phyloP scores from a whole-genome alignment of 2,888 invertebrate genomes.

The Sabellastarte sp. region DNA sequence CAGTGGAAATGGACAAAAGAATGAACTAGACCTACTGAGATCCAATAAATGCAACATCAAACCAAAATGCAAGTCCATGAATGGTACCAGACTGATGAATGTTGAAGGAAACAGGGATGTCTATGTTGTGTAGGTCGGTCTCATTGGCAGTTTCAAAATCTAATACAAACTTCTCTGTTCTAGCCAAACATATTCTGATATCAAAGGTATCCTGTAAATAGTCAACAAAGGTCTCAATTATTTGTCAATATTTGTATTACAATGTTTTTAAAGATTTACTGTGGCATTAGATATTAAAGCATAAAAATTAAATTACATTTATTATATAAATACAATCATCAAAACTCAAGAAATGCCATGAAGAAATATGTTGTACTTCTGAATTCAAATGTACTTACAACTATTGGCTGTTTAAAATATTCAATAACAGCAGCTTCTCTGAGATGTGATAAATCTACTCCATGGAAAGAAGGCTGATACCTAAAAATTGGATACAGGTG shows the following conservation, averaged over 20 bases:
- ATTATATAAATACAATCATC: too few relatives aligned
- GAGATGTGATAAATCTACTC: slow-evolving; percentile 89
- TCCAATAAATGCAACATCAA: slow-evolving; percentile 95
- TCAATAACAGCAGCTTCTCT: slow-evolving; percentile 92
- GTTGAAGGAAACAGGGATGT: slow-evolving; percentile 91
- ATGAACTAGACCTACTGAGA: slow-evolving; percentile 59
- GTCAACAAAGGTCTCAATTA: too few relatives aligned
- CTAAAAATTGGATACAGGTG: too few relatives aligned
- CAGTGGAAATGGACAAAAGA: too few relatives aligned
- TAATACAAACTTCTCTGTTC: slow-evolving; percentile 87
- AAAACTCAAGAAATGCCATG: too few relatives aligned
- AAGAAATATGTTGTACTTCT: too few relatives aligned
- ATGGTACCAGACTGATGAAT: slow-evolving; percentile 89
- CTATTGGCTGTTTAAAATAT: slow-evolving; percentile 96
- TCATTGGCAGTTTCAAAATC: slow-evolving; percentile 91
- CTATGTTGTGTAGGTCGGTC: slow-evolving; percentile 90
- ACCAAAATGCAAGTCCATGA: slow-evolving; percentile 98
- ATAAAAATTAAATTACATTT: too few relatives aligned
- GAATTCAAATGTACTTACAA: slow-evolving; percentile 66
- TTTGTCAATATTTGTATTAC: too few relatives aligned
- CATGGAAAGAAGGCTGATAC: slow-evolving; percentile 96
- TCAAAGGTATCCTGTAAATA: slow-evolving; percentile 96
- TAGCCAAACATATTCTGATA: slow-evolving; percentile 92
- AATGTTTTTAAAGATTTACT: too few relatives aligned
- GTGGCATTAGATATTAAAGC: too few relatives aligned